Conservation (phyloP, 37 sponge, comb jelly and placozoan species). For the Amphimedon queenslandica region DNA sequence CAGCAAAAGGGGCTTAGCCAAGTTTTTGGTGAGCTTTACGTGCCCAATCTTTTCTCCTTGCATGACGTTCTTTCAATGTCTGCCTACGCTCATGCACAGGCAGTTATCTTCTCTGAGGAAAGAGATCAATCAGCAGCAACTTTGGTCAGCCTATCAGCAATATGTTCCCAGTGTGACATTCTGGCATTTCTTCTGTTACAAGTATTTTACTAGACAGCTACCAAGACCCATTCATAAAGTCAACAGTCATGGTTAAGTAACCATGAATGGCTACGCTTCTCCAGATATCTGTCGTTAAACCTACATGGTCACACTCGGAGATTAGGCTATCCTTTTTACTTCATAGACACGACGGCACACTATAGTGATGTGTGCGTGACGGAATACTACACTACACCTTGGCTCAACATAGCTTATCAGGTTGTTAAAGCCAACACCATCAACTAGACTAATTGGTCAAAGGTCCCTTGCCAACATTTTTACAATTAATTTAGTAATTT, state of each 20-base stretch:
- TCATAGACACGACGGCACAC: background rate
- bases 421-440: constrained; percentile 5
- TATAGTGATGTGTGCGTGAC: background rate
- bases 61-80: no score
- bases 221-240: constrained; percentile 7
- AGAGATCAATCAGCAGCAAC: background rate
- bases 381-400: background rate
- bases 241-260: background rate
- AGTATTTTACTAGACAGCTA: constrained; percentile 6
- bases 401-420: constrained; percentile 5
- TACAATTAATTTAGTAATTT: constrained; percentile 8
- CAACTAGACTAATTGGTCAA: background rate
- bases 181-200: constrained; percentile 1
- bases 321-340: background rate
- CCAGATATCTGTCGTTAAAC: constrained; percentile 23
- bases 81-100: no score
- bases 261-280: constrained; percentile 1
- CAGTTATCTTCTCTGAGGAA: background rate
- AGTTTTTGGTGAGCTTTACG: no score
- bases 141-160: constrained; percentile 9
- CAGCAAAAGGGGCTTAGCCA: no score
- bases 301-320: background rate
- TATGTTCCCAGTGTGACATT: constrained; percentile 8
- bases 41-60: no score
- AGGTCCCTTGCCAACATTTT: constrained; percentile 13